These are phyloP conservation scores for Lophius piscatorius DNA, from an alignment of 2,113 vertebrate genomes.

Conservation along the genomic window DNA sequence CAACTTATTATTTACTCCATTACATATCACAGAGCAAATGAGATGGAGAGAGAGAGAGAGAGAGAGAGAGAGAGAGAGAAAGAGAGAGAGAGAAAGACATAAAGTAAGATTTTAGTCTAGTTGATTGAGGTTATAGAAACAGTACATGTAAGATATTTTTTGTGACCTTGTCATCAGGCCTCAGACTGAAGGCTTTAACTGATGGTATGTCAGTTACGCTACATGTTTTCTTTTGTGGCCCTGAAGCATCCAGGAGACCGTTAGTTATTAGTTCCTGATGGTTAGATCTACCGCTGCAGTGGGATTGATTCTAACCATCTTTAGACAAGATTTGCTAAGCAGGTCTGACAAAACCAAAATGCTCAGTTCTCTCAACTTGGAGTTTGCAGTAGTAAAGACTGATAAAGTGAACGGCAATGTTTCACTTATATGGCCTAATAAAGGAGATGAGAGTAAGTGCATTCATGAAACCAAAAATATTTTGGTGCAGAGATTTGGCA, in stretches of 20 bases:
- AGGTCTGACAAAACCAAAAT: constrained; percentile 14
- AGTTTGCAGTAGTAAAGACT: background rate
- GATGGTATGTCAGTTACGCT: constrained; percentile 1
- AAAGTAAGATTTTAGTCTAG: too few species aligned
- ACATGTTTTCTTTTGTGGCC: constrained; percentile 26
- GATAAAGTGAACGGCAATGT: background rate
- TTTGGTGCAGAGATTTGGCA: too few species aligned
- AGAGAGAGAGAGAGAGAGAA: background rate
- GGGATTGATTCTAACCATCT: constrained; percentile 2
- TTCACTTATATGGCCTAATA: background rate
- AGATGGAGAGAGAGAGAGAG: too few species aligned
- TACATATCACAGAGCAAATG: too few species aligned
- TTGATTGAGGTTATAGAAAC: too few species aligned
- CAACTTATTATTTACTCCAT: too few species aligned
- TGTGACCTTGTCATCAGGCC: too few species aligned
- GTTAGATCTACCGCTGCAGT: constrained; percentile 8
- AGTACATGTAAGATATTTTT: too few species aligned
- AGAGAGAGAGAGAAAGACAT: background rate
- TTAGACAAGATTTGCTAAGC: background rate
- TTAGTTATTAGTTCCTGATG: constrained; percentile 3
- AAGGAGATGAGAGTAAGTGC: too few species aligned
- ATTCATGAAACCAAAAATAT: too few species aligned
- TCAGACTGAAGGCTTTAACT: constrained; percentile 26
- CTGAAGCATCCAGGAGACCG: constrained; percentile 11
- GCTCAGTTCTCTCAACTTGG: background rate